These are phyloP conservation scores for Calidris pygmaea DNA, from an alignment of 2,113 vertebrate species.

Conservation along the genomic window DNA sequence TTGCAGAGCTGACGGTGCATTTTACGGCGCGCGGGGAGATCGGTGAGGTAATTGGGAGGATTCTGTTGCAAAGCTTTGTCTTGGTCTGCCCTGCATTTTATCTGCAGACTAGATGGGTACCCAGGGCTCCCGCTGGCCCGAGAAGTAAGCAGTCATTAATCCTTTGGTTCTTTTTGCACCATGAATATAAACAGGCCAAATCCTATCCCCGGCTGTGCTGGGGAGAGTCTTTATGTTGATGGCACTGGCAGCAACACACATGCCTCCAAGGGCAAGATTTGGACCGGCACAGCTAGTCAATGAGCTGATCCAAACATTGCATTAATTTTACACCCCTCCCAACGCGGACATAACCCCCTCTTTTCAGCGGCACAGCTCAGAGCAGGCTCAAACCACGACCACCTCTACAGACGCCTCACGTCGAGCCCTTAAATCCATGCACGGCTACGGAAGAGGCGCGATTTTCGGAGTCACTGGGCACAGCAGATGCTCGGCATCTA, in stretches of 20 bases:
- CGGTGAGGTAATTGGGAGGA: conserved; percentile 55
- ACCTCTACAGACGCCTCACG: not conserved
- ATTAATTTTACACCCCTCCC: conserved; percentile 1
- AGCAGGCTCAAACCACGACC: not conserved
- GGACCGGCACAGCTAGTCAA: conserved; percentile 25
- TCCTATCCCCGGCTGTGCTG: conserved; percentile 33
- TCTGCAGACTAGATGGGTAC: conserved; percentile 46
- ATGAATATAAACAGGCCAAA: conserved; percentile 51
- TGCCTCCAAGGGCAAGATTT: conserved; percentile 34
- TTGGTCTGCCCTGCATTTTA: conserved; percentile 34
- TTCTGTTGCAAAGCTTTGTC: conserved; percentile 64
- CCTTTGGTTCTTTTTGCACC: conserved; percentile 42
- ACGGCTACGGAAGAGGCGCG: not conserved
- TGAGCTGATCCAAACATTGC: conserved; percentile 34
- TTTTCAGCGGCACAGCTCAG: not conserved
- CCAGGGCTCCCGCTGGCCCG: not conserved
- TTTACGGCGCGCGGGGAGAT: not conserved
- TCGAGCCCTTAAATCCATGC: not conserved
- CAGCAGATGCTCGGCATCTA: conserved; percentile 38
- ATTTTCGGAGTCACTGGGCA: conserved; percentile 1
- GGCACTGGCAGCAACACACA: conserved; percentile 11
- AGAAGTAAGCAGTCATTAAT: conserved; percentile 58
- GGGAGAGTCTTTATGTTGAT: conserved; percentile 26
- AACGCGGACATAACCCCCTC: not conserved
- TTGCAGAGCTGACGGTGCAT: conserved; percentile 52